phyloP scores from a whole-genome alignment of 2,113 vertebrate species.

The Ameiurus melas region DNA sequence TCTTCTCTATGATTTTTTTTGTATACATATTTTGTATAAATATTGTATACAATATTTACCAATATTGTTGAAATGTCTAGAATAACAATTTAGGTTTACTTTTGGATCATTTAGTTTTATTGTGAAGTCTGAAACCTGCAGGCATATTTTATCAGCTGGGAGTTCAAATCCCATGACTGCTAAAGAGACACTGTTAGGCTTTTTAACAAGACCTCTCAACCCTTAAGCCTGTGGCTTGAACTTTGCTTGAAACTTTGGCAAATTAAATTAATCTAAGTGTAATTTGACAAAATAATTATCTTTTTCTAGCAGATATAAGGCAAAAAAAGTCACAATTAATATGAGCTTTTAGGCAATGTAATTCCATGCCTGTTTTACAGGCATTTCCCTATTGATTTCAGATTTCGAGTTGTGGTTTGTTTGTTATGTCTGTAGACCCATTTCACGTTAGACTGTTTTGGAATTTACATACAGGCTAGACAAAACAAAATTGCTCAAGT shows the following conservation, averaged over 20 bases:
- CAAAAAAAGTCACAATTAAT: slow-evolving; percentile 33
- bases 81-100: neutral
- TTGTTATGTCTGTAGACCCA: neutral
- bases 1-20: neutral
- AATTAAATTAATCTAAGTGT: neutral
- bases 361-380: neutral
- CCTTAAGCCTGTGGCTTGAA: neutral
- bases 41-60: too few relatives aligned
- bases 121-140: neutral
- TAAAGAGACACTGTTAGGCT: neutral
- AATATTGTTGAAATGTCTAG: neutral
- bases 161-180: neutral
- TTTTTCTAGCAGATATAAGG: neutral
- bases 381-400: slow-evolving; percentile 32
- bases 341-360: slow-evolving; percentile 24
- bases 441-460: neutral
- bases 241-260: neutral
- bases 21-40: neutral
- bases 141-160: neutral
- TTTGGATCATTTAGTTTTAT: neutral
- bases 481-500: neutral
- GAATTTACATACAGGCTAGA: neutral
- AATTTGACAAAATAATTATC: neutral
- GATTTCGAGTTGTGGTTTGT: neutral
- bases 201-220: neutral